Evolutionary conservation across 2,888 invertebrate species (phyloP).

Genomic region (Hydroisotoma schaefferi): DNA sequence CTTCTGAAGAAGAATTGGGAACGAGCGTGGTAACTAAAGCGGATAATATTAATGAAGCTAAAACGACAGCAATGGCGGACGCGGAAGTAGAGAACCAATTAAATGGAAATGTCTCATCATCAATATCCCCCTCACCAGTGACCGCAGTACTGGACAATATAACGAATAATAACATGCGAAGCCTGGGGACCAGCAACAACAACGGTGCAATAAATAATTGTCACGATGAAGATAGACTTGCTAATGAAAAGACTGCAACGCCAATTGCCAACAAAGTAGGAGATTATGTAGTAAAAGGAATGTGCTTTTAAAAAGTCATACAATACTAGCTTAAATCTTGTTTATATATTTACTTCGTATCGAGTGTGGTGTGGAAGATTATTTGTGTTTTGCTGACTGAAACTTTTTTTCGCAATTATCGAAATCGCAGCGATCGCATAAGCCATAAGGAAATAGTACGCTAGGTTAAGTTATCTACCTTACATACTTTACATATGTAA

Average conservation of each 20-base stretch:
- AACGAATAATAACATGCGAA: conserved; percentile 16
- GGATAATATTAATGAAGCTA: neutral
- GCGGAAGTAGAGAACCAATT: neutral
- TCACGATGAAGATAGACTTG: conserved; percentile 34
- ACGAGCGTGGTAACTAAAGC: neutral
- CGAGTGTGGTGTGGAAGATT: too few species aligned
- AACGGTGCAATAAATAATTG: conserved; percentile 36
- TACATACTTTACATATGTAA: too few species aligned
- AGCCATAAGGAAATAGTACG: too few species aligned
- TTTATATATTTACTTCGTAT: too few species aligned
- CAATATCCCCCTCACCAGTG: neutral
- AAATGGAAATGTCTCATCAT: neutral
- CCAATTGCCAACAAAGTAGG: conserved; percentile 28
- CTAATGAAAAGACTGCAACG: conserved; percentile 15
- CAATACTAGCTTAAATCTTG: too few species aligned
- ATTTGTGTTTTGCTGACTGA: too few species aligned
- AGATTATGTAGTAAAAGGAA: conserved; percentile 33
- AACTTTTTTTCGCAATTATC: too few species aligned
- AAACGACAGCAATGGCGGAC: neutral
- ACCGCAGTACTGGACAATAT: conserved; percentile 11
- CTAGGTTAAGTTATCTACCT: too few species aligned
- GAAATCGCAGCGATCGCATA: too few species aligned
- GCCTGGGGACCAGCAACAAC: conserved; percentile 13
- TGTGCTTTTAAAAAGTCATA: conserved; percentile 34
- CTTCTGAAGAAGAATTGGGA: neutral